Evolutionary conservation across 2,113 vertebrate species (phyloP), one percentile per base, ranked within the genome.

Genomic region (Prunella himalayana): DNA sequence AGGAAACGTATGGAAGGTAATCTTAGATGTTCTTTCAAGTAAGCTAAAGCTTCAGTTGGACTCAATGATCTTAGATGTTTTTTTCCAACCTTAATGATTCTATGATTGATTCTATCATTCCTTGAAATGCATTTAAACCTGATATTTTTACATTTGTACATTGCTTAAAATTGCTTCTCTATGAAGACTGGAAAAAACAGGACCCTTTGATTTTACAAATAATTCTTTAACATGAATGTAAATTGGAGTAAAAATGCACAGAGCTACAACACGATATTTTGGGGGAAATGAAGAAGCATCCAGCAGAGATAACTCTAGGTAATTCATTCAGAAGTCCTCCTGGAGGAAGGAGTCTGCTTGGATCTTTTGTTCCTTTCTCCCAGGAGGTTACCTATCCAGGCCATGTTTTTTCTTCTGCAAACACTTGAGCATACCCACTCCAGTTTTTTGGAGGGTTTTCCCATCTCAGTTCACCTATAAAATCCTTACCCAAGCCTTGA

Each of bases 391-490:
- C 17, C 39, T 71, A 53, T 44, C n/a, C 37, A 44, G 51, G 42
- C 18, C 21, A 33, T 13, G 6, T 11, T 80, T 83, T 75, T 37
- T 27, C 41, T 70, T 28, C 71, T 80, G 50, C 47, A 75, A 70
- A 56, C 8, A 4, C 0, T 0, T 1, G 1, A 31, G 27, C 30
- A 66, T 25, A 41, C 2, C 16, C 51, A 49, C 24, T 77, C 63
- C 0, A 1, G 2, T 10, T 35, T 83, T 94, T 80, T 4, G 0
- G 20, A 57, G 4, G 13, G 18, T 63, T 71, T 75, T 83, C 49
- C 37, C 39, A 53, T 21, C 13, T 83, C n/a, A 57, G 7, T 76
- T 90, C 31, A 49, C 23, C 41, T 12, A 4, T 49, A 53, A 83
- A 83, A 87, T 63, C 63, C 47, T 63, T 63, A 41, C 18, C 17